Evolutionary conservation across 1,140 invertebrate species (phyloP).

Genomic region (Caenorhabditis tropicalis): DNA sequence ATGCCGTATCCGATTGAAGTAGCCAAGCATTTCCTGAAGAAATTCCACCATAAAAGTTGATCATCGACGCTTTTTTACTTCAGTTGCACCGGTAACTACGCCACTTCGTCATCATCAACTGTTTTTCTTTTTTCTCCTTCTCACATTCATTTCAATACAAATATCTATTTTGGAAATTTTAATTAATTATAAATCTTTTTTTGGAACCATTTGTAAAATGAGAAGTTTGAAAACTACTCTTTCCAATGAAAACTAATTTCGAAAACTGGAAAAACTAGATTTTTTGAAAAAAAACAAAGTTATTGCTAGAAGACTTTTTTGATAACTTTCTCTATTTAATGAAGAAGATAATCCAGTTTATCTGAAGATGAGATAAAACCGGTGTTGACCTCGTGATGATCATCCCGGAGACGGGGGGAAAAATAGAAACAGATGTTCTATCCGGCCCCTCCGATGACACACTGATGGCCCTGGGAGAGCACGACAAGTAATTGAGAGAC

Average conservation of each 20-base stretch:
- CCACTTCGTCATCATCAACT: slow-evolving; percentile 5
- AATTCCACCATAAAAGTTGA: slow-evolving; percentile 38
- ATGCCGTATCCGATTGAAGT: slow-evolving; percentile 50
- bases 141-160: not conserved
- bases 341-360: not conserved
- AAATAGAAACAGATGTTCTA: slow-evolving; percentile 38
- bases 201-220: not conserved
- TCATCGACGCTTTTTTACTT: not conserved
- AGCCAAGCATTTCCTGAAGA: slow-evolving; percentile 47
- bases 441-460: not conserved
- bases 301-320: too few relatives aligned
- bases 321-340: not conserved
- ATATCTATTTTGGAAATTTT: not conserved
- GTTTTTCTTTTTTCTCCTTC: not conserved
- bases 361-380: not conserved
- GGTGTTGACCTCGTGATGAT: slow-evolving; percentile 2
- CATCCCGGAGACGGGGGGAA: not conserved
- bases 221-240: too few relatives aligned
- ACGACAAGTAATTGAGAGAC: not conserved
- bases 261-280: too few relatives aligned
- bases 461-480: not conserved
- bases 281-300: too few relatives aligned
- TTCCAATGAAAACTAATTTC: too few relatives aligned
- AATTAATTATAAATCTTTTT: not conserved
- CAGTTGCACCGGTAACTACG: slow-evolving; percentile 20